Base-by-base conservation (phyloP, 2,113 vertebrate species). In the Noturus placidus region DNA sequence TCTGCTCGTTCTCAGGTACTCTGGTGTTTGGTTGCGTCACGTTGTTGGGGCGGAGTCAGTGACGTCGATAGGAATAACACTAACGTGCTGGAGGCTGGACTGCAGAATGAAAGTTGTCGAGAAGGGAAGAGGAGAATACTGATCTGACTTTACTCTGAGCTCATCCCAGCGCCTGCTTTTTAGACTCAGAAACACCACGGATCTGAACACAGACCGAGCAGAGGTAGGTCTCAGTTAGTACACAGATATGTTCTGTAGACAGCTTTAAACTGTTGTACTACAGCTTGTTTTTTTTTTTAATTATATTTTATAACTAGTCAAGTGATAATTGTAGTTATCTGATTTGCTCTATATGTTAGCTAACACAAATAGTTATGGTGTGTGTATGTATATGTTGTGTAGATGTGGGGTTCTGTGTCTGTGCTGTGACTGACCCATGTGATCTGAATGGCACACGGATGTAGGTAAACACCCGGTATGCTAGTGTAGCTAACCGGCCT, bases 31-130 rank as follows among this genome's bases (percentile, higher is more conserved):
- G 10, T 59, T 65, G 42, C 2, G 81, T 93, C 90, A 92, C 84
- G 79, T 77, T 61, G 15, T 6, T 25, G 74, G 30, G 79, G 54
- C 82, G 93, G 91, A 91, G 88, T 89, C 86, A 42, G 11, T 52
- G 93, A 93, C 91, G 92, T 93, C 86, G 86, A 86, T 89, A 87
- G 90, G 91, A 87, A 91, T 90, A 84, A 95, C 90, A 91, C 89
- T 82, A 82, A 91, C 87, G 90, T 69, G 89, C 88, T 30, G 25
- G 79, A 82, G 80, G 19, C 38, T 82, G 79, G 35, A 50, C 5
- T 10, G 25, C 79, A 87, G 79, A 87, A 87, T 87, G 67, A 87
- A 50, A 82, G 54, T 72, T 61, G 86, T 42, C 7, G 35, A 46
- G 79, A 30, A 59, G 35, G 67, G 72, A 42, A 74, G 67, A 69